Base-by-base conservation (phyloP, 1,140 invertebrate species). In the Pollicipes pollicipes region DNA sequence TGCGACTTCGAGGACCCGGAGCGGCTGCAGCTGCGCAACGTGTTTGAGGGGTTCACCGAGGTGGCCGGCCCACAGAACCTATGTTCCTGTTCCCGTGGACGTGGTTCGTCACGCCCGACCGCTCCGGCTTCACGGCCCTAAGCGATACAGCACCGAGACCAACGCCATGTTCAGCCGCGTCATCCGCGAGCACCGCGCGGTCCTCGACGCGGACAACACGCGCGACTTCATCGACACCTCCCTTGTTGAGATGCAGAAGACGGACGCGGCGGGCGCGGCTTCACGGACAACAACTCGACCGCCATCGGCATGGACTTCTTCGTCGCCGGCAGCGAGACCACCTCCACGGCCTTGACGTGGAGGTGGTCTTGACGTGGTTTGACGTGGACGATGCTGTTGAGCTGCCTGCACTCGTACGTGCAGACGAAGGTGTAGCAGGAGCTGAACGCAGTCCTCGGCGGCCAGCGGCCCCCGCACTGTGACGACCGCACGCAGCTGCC, bases 161-260 rank as follows among this genome's bases (percentile, higher is more conserved):
- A 3, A 21, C 3, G 28, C 3, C 3, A 10, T 66, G 17, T 66
- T 66, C 27, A n/a, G 17, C n/a, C 17, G n/a, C 28, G 10, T 8
- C n/a, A 28, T 66, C 10, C 24, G 6, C n/a, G 28, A 29, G n/a
- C 64, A 66, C 64, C 10, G 17, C 24, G 27, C n/a, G 17, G 28
- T 45, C 3, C 68, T 24, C 17, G 69, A 69, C 21, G 67, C 69
- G 13, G 45, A 26, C 27, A 83, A 85, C 64, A 86, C 88, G 2
- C 83, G 88, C 69, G 90, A 94, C 80, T 86, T 94, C 28, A 93
- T 95, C 84, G 91, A 94, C 75, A 85, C 86, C 16, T 94, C 93
- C 76, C 80, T 94, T 27, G 83, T 88, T 24, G 76, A 80, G 10
- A 32, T 70, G 17, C 68, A 35, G 13, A 16, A n/a, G 0, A 32